Conservation (phyloP, 2,888 invertebrate species). For the Julus scandinavius region DNA sequence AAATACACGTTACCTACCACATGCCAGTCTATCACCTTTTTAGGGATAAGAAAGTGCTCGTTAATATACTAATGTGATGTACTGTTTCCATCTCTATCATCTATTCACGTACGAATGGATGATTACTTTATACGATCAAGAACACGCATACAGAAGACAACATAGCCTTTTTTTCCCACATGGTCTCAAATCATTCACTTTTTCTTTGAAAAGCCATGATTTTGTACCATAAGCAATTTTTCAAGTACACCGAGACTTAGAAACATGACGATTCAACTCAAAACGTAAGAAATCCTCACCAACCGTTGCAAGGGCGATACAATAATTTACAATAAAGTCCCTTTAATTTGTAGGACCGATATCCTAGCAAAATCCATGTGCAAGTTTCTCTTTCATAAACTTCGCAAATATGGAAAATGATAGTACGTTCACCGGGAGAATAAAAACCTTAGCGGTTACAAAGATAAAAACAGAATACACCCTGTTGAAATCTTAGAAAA, state of each 20-base stretch:
- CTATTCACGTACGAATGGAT: conserved; percentile 31
- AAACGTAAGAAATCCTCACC: neutral
- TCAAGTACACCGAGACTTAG: neutral
- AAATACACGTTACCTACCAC: conserved; percentile 20
- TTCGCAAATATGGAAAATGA: neutral
- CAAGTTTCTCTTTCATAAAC: neutral
- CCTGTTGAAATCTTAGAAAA: neutral
- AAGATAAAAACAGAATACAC: neutral
- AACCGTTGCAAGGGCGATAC: no score
- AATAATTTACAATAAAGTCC: neutral
- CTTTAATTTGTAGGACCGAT: neutral
- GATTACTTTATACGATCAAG: conserved; percentile 10
- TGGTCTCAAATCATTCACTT: neutral
- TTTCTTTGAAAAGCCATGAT: neutral
- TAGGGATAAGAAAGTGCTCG: neutral
- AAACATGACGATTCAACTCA: neutral
- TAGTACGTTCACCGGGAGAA: neutral
- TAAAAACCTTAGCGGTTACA: neutral
- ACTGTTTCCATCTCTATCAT: neutral
- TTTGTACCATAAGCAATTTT: neutral
- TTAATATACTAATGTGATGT: conserved; percentile 17
- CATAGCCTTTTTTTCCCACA: neutral
- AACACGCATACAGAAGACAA: conserved; percentile 9
- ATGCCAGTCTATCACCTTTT: conserved; percentile 23
- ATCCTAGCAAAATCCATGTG: no score